Conservation (phyloP, 2,113 vertebrate genomes). For the Steatornis caripensis region DNA sequence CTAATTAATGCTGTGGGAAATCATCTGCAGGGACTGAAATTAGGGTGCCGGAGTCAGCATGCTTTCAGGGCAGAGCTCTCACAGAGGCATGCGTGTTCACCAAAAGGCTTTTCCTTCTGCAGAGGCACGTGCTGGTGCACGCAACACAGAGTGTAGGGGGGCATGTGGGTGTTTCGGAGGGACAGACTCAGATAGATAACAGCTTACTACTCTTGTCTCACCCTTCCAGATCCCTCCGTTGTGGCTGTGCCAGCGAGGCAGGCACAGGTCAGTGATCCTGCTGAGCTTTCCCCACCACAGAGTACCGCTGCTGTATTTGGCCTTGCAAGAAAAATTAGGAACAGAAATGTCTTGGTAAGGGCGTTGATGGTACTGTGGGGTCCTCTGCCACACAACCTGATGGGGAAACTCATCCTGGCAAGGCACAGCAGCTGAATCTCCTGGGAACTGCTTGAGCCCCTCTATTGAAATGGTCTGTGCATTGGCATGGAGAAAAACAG, state of each 20-base stretch:
- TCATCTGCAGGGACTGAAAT: not conserved
- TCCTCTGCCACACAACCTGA: not conserved
- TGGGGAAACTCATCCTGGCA: not conserved
- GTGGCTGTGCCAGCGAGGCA: not conserved
- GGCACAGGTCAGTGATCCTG: not conserved
- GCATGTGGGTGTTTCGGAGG: not conserved
- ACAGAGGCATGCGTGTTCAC: rapidly evolving
- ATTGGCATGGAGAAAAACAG: not conserved
- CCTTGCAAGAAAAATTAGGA: not conserved
- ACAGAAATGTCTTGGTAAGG: not conserved
- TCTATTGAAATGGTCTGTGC: not conserved
- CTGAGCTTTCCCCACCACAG: not conserved
- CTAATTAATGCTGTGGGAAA: not conserved
- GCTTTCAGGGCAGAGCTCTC: not conserved
- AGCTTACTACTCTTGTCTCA: not conserved
- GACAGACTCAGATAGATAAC: not conserved
- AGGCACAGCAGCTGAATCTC: not conserved
- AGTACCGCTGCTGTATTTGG: rapidly evolving
- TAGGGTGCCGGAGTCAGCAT: not conserved
- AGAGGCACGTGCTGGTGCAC: rapidly evolving
- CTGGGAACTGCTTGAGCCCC: not conserved
- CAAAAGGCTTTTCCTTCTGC: not conserved
- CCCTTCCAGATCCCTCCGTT: not conserved
- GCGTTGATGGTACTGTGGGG: not conserved
- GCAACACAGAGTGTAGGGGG: not conserved